Base-by-base conservation (phyloP, 2,113 vertebrate genomes). In the Aegotheles bennettii region DNA sequence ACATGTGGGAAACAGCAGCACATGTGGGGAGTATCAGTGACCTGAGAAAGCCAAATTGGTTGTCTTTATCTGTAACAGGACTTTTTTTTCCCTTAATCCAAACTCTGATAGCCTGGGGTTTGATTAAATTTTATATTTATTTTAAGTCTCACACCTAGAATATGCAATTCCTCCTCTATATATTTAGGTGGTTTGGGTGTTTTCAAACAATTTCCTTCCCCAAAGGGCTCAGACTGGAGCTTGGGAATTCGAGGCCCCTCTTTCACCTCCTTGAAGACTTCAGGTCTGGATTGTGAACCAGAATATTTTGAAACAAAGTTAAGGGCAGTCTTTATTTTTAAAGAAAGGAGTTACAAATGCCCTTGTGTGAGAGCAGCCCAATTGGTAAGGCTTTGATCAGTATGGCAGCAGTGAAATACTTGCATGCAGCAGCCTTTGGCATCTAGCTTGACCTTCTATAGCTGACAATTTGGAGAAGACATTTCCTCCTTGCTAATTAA, bases 1-100 rank as follows among this genome's bases (percentile, higher is more conserved):
- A 3, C 1, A 1, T 38, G 57, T 94, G 81, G 78, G 74, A 71
- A 92, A 51, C 4, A 8, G 50, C 40, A 90, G 38, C 50, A 14
- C 50, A 79, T 48, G 13, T 1, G 0, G 48, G 64, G 45, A 56
- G 2, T 28, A 51, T 56, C 56, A 63, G 16, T 36, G 40, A 9
- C 74, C 74, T 59, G 53, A 51, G 73, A 67, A 84, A 85, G n/a
- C 36, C 90, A 74, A 43, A 57, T 10, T 4, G 9, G 11, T 69
- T 47, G 35, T 89, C 84, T 95, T 85, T 93, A 91, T 91, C 81
- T 92, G 38, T 85, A 93, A 83, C 54, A 35, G 81, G 74, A 70
- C 90, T 93, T 94, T 60, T 56, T 87, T 68, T 64, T 54, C 33
- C 47, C 48, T 73, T 95, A 80, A 91, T 92, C 77, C 54, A 70